Evolutionary conservation across 2,797 vertebrate species (phyloP), one percentile per base, ranked within the genome.

Genomic region (Neosilurus hyrtlii): DNA sequence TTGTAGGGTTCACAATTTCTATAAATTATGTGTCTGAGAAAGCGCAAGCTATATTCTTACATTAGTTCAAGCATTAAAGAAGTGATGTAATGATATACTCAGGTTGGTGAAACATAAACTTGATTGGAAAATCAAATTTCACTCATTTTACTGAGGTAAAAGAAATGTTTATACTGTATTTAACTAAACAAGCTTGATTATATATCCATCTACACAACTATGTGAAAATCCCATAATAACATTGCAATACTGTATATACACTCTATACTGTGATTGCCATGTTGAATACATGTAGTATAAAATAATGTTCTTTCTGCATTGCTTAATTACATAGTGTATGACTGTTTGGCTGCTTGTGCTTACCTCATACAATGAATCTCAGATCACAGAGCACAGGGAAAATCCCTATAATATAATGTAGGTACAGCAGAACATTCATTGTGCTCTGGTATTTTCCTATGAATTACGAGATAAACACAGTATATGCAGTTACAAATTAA

Each of bases 261-360:
- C 43, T 43, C 43, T 43, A 30, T 30, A 30, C 30, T 30, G 30
- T 2, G 30, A 30, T 30, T 30, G 43, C 8, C 43, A 43, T 3
- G 43, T 8, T 26, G 30, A 30, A 30, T 30, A 30, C 30, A 30
- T 30, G 35, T 56, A 74, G 63, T 57, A 66, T 24, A 79, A 73
- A 71, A 24, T 89, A 88, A 85, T 88, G 91, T 90, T 11, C 43
- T 43, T 43, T 43, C 43, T 5, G 54, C 54, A 90, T 89, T 89
- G 89, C 92, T 91, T 94, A 91, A 94, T 93, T 90, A 93, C 86
- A 93, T 90, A 82, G 86, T 85, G 86, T 81, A 71, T 85, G 85
- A 83, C 85, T 61, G 83, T 86, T 86, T 74, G 80, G 82, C 82
- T 88, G 84, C 84, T 65, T 85, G 79, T 86, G 82, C 70, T 87